phyloP scores from a whole-genome alignment of 2,888 invertebrate species.

The Epistrophella euchroma region DNA sequence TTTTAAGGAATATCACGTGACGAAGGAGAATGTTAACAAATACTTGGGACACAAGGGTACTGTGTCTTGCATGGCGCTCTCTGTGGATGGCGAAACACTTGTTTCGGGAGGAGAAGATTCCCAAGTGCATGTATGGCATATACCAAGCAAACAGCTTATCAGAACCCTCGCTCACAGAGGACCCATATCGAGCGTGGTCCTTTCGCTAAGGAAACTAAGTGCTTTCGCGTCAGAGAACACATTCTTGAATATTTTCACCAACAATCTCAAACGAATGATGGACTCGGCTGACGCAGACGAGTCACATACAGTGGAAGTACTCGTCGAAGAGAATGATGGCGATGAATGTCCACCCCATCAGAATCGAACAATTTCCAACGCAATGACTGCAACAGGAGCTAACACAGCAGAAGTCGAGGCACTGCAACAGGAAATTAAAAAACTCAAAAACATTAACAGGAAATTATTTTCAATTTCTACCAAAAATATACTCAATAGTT shows the following conservation, averaged over 20 bases:
- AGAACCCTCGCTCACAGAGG: slow-evolving; percentile 90
- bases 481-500: slow-evolving; percentile 59
- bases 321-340: slow-evolving; percentile 76
- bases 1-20: slow-evolving; percentile 86
- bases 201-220: slow-evolving; percentile 86
- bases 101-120: slow-evolving; percentile 91
- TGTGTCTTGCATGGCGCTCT: slow-evolving; percentile 89
- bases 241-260: slow-evolving; percentile 85
- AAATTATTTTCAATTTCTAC: slow-evolving; percentile 62
- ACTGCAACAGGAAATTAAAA: slow-evolving; percentile 71
- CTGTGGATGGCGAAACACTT: slow-evolving; percentile 88
- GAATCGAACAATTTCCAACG: neutral
- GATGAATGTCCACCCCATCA: slow-evolving; percentile 1
- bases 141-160: slow-evolving; percentile 89
- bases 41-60: slow-evolving; percentile 89
- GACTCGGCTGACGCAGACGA: slow-evolving; percentile 83
- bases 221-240: slow-evolving; percentile 86
- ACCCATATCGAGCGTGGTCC: slow-evolving; percentile 89
- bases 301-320: slow-evolving; percentile 84
- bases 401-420: slow-evolving; percentile 64
- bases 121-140: slow-evolving; percentile 92
- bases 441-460: slow-evolving; percentile 63
- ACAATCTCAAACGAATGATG: slow-evolving; percentile 87
- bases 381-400: neutral
- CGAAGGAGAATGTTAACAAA: slow-evolving; percentile 84